Evolutionary conservation across 2,888 invertebrate species (phyloP), one percentile per base, ranked within the genome.

Genomic region (Netelia inedita): DNA sequence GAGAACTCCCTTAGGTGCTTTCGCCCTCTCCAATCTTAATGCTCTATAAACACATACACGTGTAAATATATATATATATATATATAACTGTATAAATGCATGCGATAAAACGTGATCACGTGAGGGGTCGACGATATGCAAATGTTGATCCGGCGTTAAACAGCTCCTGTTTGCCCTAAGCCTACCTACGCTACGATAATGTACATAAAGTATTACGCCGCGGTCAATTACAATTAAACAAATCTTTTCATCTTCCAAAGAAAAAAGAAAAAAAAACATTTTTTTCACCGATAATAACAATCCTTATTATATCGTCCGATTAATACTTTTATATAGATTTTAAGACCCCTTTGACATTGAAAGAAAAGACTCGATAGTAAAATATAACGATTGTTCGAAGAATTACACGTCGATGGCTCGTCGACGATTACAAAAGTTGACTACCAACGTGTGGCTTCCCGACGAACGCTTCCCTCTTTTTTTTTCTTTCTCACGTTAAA

Each of bases 141-240:
- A 91, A 91, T 91, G 88, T 91, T 91, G 91, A 88, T 88, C 83
- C 79, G 87, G 61, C 87, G 82, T 88, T 89, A 90, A 91, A 90
- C 80, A 88, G 79, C 86, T 83, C 72, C 69, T 76, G 79, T 82
- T 80, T 76, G 83, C 55, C 35, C 61, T 46, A 28, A 28, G 28
- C 5, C 28, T 55, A 79, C n/a, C 50, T 28, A 21, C 8, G 28
- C 0, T 28, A 28, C 76, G n/a, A 14, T 53, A 55, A 82, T 69
- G 53, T 35, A 59, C 61, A 71, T 59, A 69, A 14, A 72, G 79
- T 46, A 74, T 83, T 69, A 69, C 41, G 14, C 19, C 78, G 66
- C 11, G 83, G 74, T 83, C 79, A 63, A 83, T 66, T 50, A 78
- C 50, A 72, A 79, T 83, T 79, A 83, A 28, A 28, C 28, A 28